Evolutionary conservation across 2,797 vertebrate genomes (phyloP), one percentile per base, ranked within the genome.

Genomic region (Lemur catta): DNA sequence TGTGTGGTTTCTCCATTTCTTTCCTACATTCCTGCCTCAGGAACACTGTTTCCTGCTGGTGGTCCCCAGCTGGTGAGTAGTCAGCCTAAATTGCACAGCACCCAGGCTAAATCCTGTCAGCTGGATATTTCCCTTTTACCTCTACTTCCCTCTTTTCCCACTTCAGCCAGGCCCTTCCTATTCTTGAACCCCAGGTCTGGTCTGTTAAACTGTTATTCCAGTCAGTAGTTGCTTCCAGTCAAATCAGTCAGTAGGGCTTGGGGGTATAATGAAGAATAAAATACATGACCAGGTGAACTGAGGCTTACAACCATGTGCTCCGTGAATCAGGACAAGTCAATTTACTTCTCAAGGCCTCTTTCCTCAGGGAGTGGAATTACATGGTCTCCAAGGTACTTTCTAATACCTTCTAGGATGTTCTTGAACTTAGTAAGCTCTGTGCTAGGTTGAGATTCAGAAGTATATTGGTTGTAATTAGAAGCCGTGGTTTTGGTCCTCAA

Each of bases 341-440:
- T 63, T 86, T 43, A 52, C 55, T 13, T 80, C 50, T 46, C 22
- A 85, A 18, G 78, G 52, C 33, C 38, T 84, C 41, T 71, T 84
- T 88, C 57, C 91, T 93, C 46, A 74, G 55, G 24, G n/a, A 84
- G 12, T 92, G 50, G 41, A 78, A 81, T 93, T 59, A 90, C 35
- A 35, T 57, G 3, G 76, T 76, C n/a, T 92, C 46, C 35, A 65
- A 48, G n/a, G 48, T 86, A 82, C 15, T 78, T 92, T 52, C 80
- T 94, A 82, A 75, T 89, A 72, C n/a, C 46, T 93, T 86, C 28
- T 86, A 92, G 52, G 28, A 14, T 94, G 28, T 82, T 82, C 22
- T 69, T 90, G 48, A 92, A 38, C 17, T 78, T 86, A 92, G 75
- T 75, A 86, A 90, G 26, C 63, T 92, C 71, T 81, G n/a, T 90